phyloP scores from a whole-genome alignment of 2,888 invertebrate species.

The Drosophila yooni region DNA sequence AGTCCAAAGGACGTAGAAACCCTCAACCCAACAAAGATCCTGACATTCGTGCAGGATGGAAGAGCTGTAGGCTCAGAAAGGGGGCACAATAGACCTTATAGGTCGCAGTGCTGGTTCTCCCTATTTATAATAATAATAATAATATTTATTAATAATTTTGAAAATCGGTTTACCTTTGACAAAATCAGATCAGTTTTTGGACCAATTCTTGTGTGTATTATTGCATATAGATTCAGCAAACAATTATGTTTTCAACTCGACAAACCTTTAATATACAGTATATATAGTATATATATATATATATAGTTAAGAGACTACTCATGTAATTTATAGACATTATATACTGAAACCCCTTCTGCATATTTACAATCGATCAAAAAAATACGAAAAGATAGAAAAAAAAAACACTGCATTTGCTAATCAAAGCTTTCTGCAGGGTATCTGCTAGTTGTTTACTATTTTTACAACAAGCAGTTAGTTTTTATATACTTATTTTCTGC shows the following conservation, averaged over 20 bases:
- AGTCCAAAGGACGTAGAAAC: no score
- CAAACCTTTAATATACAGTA: no score
- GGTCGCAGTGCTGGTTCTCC: no score
- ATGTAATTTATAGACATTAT: not conserved
- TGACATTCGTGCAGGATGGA: no score
- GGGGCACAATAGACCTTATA: no score
- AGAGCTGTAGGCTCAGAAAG: no score
- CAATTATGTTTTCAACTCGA: not conserved
- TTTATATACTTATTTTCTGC: conserved; percentile 30
- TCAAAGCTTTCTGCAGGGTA: not conserved
- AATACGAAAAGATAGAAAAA: not conserved
- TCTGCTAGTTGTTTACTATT: conserved; percentile 14
- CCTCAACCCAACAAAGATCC: no score
- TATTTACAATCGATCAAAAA: not conserved
- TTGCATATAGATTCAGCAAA: not conserved
- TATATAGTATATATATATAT: no score
- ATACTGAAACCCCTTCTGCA: not conserved
- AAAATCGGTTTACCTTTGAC: not conserved
- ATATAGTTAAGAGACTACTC: not conserved
- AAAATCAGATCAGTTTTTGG: not conserved
- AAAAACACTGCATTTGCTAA: not conserved
- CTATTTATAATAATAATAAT: no score
- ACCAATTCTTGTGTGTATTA: not conserved
- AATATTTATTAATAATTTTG: not conserved
- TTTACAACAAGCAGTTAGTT: conserved; percentile 26